phyloP scores from a whole-genome alignment of 2,113 vertebrate genomes.

The Malurus melanocephalus region DNA sequence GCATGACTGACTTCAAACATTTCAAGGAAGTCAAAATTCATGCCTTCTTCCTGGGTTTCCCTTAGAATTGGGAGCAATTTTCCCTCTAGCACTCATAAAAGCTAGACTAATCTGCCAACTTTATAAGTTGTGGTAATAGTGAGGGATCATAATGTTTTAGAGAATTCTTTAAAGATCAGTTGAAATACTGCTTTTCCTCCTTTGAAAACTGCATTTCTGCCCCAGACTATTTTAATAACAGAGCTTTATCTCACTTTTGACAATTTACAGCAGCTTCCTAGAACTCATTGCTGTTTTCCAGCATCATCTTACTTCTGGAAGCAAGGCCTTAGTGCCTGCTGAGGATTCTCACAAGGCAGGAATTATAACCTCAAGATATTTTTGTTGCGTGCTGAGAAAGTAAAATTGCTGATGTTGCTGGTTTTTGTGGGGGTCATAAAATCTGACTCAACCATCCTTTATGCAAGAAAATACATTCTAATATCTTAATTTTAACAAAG shows the following conservation, averaged over 20 bases:
- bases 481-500: background rate
- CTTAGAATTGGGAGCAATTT: background rate
- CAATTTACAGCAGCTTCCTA: background rate
- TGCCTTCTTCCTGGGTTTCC: background rate
- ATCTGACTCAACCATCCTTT: background rate
- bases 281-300: background rate
- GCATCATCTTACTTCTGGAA: background rate
- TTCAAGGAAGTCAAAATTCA: background rate
- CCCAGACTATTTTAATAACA: background rate
- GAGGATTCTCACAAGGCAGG: background rate
- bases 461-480: background rate
- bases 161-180: background rate
- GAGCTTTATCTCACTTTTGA: background rate
- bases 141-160: background rate
- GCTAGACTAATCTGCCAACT: background rate
- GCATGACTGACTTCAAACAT: background rate
- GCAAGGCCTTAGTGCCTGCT: background rate
- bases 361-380: background rate
- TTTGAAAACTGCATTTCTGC: background rate
- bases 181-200: background rate
- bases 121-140: background rate
- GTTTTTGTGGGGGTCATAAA: background rate
- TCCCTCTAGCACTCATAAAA: background rate
- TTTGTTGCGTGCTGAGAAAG: background rate
- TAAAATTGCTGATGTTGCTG: background rate